A percentile compares a stretch with the other conserved stretches of the same genome.
Conservation (phyloP, 2,888 invertebrate species). For the Gerris lacustris region DNA sequence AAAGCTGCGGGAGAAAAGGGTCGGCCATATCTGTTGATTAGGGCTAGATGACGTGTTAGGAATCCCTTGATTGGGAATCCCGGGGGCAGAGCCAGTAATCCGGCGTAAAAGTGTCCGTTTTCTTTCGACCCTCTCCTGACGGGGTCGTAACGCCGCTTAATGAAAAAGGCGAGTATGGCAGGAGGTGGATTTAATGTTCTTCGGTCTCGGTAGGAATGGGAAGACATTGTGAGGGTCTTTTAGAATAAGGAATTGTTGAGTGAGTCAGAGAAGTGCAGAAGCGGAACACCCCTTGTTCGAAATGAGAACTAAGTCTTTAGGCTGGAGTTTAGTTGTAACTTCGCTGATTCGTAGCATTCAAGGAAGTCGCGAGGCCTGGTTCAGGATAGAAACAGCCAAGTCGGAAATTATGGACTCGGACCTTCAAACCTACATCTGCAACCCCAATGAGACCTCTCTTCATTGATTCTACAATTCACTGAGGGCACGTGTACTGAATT, state of each 20-base stretch:
- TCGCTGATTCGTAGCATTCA: too few species aligned
- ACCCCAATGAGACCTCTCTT: too few species aligned
- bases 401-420: too few species aligned
- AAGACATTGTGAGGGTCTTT: background rate
- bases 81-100: background rate
- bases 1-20: background rate
- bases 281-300: background rate
- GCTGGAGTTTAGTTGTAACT: too few species aligned
- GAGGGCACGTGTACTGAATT: too few species aligned
- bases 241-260: background rate
- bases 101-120: conserved; percentile 1
- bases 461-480: too few species aligned
- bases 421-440: too few species aligned
- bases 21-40: background rate
- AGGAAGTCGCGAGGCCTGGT: too few species aligned
- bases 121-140: background rate
- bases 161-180: background rate
- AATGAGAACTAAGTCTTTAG: too few species aligned
- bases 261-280: background rate
- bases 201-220: background rate
- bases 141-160: background rate
- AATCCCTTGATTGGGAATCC: background rate
- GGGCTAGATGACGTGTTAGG: conserved; percentile 1
- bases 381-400: too few species aligned
- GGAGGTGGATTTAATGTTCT: background rate